Evolutionary conservation across 2,888 invertebrate species (phyloP).

Genomic region (Stegophylla sp.): DNA sequence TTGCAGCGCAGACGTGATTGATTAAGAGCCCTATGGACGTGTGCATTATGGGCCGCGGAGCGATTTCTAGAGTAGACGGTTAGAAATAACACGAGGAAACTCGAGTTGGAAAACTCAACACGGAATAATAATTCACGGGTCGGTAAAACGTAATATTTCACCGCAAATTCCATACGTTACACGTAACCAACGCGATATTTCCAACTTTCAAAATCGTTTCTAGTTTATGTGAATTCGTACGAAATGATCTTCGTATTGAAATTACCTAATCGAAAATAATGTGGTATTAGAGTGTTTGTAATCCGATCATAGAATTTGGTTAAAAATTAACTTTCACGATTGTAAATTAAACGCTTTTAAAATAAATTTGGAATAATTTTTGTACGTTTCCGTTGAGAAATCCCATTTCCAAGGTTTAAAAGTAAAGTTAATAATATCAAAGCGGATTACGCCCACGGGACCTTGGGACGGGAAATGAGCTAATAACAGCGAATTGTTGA

Average conservation of each 20-base stretch:
- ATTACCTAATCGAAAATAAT: too few relatives aligned
- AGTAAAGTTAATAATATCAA: slow-evolving; percentile 33
- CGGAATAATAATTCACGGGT: too few relatives aligned
- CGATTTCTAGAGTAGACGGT: not conserved
- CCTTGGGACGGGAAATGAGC: slow-evolving; percentile 14
- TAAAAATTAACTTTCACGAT: not conserved
- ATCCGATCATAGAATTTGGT: too few relatives aligned
- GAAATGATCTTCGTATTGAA: too few relatives aligned
- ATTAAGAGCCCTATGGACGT: slow-evolving; percentile 10
- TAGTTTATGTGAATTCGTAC: too few relatives aligned
- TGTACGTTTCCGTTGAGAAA: not conserved
- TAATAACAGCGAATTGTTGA: not conserved
- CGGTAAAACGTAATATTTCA: too few relatives aligned
- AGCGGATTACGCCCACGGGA: not conserved
- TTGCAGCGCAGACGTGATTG: slow-evolving; percentile 15
- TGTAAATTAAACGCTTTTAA: not conserved
- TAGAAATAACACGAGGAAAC: not conserved
- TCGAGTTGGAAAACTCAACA: too few relatives aligned
- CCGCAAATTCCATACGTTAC: too few relatives aligned
- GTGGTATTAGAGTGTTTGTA: not conserved
- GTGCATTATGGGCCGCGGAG: not conserved
- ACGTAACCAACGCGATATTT: too few relatives aligned
- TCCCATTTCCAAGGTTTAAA: not conserved
- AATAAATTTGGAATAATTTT: too few relatives aligned
- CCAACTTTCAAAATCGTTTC: too few relatives aligned